Base-by-base conservation (phyloP, 1,140 invertebrate species). In the Sycobia sp. region DNA sequence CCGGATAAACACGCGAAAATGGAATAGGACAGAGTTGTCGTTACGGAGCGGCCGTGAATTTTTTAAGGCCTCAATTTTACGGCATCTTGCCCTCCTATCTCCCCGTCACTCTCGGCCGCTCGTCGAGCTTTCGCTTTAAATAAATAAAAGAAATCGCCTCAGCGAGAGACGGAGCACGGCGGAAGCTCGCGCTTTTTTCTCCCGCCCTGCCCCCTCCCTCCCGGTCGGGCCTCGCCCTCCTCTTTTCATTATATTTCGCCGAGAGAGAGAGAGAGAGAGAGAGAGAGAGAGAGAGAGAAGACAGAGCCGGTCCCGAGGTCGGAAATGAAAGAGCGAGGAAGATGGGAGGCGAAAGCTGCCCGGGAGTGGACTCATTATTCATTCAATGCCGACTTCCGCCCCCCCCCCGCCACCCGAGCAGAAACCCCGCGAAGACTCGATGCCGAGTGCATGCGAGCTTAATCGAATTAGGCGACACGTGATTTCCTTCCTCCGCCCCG, bases 271-370 rank as follows among this genome's bases (percentile, higher is more conserved):
- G n/a, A n/a, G n/a, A n/a, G n/a, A n/a, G n/a, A n/a, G n/a, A 34
- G 9, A n/a, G 16, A 18, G 10, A 36, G 49, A 29, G 49, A 38
- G 16, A 50, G 16, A 36, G 14, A 50, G 1, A 36, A 36, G 14
- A 51, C 43, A 55, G 69, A 44, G 65, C n/a, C n/a, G n/a, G n/a
- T n/a, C n/a, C n/a, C n/a, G n/a, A n/a, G 55, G 67, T 53, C 75
- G 77, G 76, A 78, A 79, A 77, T 76, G n/a, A n/a, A n/a, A n/a
- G n/a, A n/a, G n/a, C n/a, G n/a, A n/a, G 57, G 2, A 27, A 71
- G 72, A 73, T n/a, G 71, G 73, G 72, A 74, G 70, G 32, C 22
- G 22, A 7, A 46, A 14, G 11, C 22, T 55, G 14, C 16, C n/a
- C 54, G 14, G 65, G 70, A 67, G 70, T 70, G 68, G 67, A 71